These are phyloP conservation scores for Saimiri boliviensis DNA, from an alignment of 2,113 vertebrate genomes.

Conservation along the genomic window DNA sequence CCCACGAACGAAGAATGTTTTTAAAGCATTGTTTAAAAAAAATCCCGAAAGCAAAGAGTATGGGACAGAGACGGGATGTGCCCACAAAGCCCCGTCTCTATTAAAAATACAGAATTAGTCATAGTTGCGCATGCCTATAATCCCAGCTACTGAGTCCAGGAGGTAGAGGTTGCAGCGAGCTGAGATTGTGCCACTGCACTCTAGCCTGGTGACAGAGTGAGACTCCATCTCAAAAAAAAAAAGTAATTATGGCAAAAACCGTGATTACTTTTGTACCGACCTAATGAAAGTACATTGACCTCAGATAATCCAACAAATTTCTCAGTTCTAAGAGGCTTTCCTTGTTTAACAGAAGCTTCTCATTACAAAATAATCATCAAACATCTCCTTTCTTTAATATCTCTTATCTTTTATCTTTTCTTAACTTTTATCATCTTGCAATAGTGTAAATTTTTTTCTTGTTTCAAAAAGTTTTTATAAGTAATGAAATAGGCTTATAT, in stretches of 20 bases:
- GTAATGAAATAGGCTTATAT: conserved; percentile 1
- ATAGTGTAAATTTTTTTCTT: not conserved
- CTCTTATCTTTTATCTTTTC: not conserved
- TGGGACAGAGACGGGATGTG: not conserved
- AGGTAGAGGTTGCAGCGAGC: too few relatives aligned
- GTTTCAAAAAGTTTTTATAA: conserved; percentile 29
- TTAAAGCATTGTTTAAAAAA: not conserved
- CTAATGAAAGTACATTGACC: not conserved
- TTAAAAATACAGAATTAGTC: too few relatives aligned
- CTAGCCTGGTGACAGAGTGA: too few relatives aligned
- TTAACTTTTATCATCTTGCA: not conserved
- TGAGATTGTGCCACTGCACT: too few relatives aligned
- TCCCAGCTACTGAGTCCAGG: too few relatives aligned
- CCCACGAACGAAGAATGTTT: not conserved
- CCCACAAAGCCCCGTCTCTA: not conserved
- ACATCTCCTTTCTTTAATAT: conserved; percentile 3
- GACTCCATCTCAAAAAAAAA: too few relatives aligned
- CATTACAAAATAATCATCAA: conserved; percentile 23
- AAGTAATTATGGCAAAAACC: too few relatives aligned
- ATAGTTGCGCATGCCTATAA: too few relatives aligned
- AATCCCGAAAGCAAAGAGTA: not conserved
- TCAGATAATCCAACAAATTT: conserved; percentile 28
- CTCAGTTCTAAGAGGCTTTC: conserved; percentile 49
- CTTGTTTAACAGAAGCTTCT: not conserved
- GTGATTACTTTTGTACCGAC: too few relatives aligned